phyloP scores from a whole-genome alignment of 2,113 vertebrate genomes.

The Pterocles gutturalis region DNA sequence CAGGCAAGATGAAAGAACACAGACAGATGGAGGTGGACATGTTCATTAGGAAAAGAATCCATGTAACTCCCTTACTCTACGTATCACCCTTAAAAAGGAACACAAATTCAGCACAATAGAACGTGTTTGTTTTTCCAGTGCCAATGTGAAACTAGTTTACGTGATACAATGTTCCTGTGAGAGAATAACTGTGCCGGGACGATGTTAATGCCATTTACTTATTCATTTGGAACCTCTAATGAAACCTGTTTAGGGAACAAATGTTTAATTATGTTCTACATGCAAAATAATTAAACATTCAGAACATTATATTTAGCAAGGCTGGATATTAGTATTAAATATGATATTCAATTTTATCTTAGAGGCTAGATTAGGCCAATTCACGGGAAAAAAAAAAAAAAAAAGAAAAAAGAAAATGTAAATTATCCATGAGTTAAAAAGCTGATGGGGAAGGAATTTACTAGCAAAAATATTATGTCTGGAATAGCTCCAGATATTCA shows the following conservation, averaged over 20 bases:
- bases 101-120: not conserved
- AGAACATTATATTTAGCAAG: not conserved
- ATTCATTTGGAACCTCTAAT: not conserved
- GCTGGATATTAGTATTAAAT: not conserved
- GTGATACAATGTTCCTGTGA: not conserved
- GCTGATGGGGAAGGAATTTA: not conserved
- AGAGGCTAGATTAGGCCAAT: not conserved
- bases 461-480: not conserved
- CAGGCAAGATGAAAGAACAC: not conserved
- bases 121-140: not conserved
- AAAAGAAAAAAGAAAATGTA: not conserved
- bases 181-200: not conserved
- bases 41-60: not conserved
- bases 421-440: not conserved
- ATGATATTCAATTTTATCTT: not conserved
- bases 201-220: not conserved
- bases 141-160: not conserved
- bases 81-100: not conserved
- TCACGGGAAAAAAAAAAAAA: too few species aligned
- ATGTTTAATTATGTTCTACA: conserved; percentile 28
- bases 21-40: not conserved
- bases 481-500: not conserved
- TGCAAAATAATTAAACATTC: conserved; percentile 47
- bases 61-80: not conserved
- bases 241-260: conserved; percentile 54